phyloP scores from a whole-genome alignment of 2,888 invertebrate genomes.

The Xanthorhoe spadicearia region DNA sequence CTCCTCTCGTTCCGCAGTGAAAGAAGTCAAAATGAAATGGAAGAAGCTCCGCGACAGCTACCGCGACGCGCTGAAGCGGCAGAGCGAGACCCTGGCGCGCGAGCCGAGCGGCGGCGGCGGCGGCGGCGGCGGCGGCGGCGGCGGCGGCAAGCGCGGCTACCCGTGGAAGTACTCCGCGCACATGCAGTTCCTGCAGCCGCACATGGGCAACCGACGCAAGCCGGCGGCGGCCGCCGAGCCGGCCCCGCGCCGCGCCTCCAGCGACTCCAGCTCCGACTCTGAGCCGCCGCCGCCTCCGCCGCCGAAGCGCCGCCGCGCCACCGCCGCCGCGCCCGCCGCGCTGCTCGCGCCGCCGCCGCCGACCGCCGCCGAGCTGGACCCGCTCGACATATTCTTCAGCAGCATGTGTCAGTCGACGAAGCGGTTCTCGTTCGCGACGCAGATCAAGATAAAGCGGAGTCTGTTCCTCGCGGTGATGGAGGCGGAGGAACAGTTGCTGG shows the following conservation, averaged over 20 bases:
- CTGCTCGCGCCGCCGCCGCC: constrained; percentile 32
- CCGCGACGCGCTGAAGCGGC: constrained; percentile 77
- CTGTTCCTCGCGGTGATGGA: constrained; percentile 72
- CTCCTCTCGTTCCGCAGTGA: constrained; percentile 60
- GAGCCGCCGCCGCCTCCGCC: constrained; percentile 28
- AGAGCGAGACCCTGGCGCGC: constrained; percentile 69
- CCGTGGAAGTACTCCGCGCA: constrained; percentile 77
- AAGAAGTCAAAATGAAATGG: constrained; percentile 79
- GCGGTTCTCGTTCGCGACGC: constrained; percentile 72
- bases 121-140: too few relatives aligned
- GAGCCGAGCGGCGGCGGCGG: constrained; percentile 53
- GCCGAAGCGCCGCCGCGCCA: constrained; percentile 29
- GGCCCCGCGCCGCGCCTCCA: constrained; percentile 44
- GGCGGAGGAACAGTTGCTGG: constrained; percentile 74
- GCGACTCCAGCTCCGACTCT: constrained; percentile 48
- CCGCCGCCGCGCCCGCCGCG: constrained; percentile 29
- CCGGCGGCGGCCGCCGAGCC: constrained; percentile 55
- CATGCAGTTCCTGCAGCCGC: constrained; percentile 80
- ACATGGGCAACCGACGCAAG: constrained; percentile 77
- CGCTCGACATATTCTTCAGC: constrained; percentile 77
- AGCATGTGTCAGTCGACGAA: constrained; percentile 80
- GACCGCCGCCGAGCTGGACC: constrained; percentile 54
- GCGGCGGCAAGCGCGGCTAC: constrained; percentile 58
- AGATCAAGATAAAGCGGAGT: constrained; percentile 72
- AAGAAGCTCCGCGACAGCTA: constrained; percentile 80